Base-by-base conservation (phyloP, 92 coral and sea anemone genomes). In the Zoanthus gigantus region DNA sequence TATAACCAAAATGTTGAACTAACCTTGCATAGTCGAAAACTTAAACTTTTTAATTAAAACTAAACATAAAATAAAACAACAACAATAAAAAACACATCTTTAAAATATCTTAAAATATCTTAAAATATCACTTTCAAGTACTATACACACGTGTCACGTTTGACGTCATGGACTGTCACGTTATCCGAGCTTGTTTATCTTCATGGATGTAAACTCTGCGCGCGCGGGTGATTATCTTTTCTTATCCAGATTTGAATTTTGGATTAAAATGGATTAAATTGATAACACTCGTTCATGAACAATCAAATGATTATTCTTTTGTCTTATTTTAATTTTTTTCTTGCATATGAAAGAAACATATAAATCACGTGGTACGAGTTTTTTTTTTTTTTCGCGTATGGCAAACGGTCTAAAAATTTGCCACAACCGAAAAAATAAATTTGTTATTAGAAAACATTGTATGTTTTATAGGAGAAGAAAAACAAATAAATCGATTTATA, bases 401-500 rank as follows among this genome's bases (percentile, higher is more conserved):
- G 46, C 30, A 31, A 31, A 31, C 16, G 6, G 29, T 16, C 23
- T 23, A 34, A 63, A 63, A 16, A 63, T 23, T 63, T 63, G 74
- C 46, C 30, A 10, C 15, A 2, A 69, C 30, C 31, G 46, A 44
- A 34, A 30, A 34, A 69, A 69, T 7, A 28, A 69, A 30, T 30
- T 42, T 90, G 47, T 68, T 47, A 74, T 57, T 48, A 74, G 67
- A 86, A 82, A 5, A 50, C 56, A 82, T 77, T 74, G 66, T 67
- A 77, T 79, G 60, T 37, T 74, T 74, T 79, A 72, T 72, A 88
- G 66, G 53, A 31, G 72, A 66, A 80, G 67, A 50, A 78, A 74
- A 75, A 71, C 85, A 90, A 90, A 90, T 84, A 90, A 28, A 81
- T 73, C 54, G 69, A 58, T 82, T 79, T 9, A 23, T 48, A 47